Conservation (phyloP, 2,113 vertebrate species). For the Vombatus ursinus region DNA sequence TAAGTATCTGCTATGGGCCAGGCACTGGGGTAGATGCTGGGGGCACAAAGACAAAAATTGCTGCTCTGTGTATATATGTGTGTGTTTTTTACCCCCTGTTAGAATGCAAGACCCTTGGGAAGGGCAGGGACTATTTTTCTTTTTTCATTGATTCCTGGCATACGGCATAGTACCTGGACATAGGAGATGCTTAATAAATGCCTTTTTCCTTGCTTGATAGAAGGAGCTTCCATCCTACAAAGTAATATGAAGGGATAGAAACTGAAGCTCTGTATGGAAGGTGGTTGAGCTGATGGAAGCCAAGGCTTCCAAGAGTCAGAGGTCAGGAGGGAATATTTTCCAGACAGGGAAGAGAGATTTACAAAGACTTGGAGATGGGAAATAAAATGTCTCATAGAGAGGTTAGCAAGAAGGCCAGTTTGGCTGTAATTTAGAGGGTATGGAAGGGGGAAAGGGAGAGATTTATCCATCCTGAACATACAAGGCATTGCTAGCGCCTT, state of each 20-base stretch:
- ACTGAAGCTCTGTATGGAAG: neutral
- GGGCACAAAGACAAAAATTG: neutral
- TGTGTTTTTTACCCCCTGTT: neutral
- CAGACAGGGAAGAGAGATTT: neutral
- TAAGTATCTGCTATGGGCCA: neutral
- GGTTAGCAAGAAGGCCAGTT: neutral
- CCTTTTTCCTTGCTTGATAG: neutral
- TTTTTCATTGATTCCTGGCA: neutral
- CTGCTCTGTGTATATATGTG: neutral
- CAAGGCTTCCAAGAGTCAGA: neutral
- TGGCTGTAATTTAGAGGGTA: neutral
- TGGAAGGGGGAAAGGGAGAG: neutral
- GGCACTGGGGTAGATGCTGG: neutral
- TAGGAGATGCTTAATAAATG: neutral
- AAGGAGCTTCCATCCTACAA: neutral
- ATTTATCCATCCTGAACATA: neutral
- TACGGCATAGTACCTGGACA: neutral
- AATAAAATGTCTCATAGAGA: neutral
- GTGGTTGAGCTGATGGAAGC: neutral
- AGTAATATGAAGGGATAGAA: neutral
- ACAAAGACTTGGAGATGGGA: neutral
- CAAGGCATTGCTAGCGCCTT: neutral
- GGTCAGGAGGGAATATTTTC: neutral
- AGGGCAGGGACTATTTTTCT: neutral
- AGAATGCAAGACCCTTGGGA: neutral